Conservation (phyloP, 2,113 vertebrate genomes). For the Leptobrachium ailaonicum region DNA sequence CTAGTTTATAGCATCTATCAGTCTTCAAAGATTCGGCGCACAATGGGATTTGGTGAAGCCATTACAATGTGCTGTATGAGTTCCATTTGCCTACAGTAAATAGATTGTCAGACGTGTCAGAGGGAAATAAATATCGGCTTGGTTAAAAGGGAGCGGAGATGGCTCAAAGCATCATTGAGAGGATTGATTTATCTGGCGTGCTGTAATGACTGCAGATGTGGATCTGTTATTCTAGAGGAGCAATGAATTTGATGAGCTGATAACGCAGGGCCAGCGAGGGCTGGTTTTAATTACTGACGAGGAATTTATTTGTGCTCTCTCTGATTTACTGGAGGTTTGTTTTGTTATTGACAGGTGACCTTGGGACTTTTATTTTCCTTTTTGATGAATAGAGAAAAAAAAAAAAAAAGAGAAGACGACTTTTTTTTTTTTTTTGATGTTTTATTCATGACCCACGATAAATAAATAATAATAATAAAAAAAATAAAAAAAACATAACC, state of each 20-base stretch:
- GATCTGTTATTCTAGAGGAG: slow-evolving; percentile 85
- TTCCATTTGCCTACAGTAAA: slow-evolving; percentile 89
- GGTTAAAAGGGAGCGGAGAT: slow-evolving; percentile 78
- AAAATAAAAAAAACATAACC: slow-evolving; percentile 36
- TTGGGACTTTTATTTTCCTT: slow-evolving; percentile 72
- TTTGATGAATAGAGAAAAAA: slow-evolving; percentile 60
- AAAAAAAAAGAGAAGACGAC: slow-evolving; percentile 30
- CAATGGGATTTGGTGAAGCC: slow-evolving; percentile 77
- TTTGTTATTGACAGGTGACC: slow-evolving; percentile 80
- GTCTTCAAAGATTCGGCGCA: slow-evolving; percentile 75
- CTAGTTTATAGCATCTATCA: slow-evolving; percentile 75
- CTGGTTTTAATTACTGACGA: slow-evolving; percentile 87
- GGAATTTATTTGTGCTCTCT: slow-evolving; percentile 78
- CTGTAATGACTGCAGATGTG: slow-evolving; percentile 86
- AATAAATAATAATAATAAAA: slow-evolving; percentile 23
- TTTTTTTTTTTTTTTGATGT: slow-evolving; percentile 46
- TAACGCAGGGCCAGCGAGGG: slow-evolving; percentile 75
- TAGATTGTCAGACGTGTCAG: slow-evolving; percentile 84
- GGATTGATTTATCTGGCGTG: slow-evolving; percentile 81
- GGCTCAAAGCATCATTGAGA: slow-evolving; percentile 77
- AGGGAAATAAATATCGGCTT: slow-evolving; percentile 81
- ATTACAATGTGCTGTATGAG: slow-evolving; percentile 78
- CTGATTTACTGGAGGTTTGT: slow-evolving; percentile 78
- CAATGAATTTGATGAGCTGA: slow-evolving; percentile 81
- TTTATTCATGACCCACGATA: slow-evolving; percentile 58